phyloP scores from a whole-genome alignment of 2,888 invertebrate species.

The Xestia c-nigrum region DNA sequence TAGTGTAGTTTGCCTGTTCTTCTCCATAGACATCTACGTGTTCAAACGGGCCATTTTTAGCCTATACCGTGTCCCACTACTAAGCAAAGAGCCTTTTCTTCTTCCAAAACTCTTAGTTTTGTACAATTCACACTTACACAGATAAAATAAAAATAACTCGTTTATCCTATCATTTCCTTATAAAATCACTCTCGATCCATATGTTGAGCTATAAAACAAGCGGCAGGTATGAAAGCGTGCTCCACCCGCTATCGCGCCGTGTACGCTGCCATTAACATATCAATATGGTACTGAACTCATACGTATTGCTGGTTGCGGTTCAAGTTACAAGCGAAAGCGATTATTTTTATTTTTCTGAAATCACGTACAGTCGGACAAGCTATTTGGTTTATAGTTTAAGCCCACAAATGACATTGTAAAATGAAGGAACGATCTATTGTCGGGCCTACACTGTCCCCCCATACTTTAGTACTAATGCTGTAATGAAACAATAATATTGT shows the following conservation, averaged over 20 bases:
- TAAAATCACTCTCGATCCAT: slow-evolving; percentile 1
- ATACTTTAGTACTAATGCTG: too few species aligned
- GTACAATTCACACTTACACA: neutral
- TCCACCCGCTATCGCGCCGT: slow-evolving; percentile 62
- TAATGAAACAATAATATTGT: too few species aligned
- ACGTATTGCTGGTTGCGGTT: slow-evolving; percentile 62
- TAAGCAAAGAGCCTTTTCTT: neutral
- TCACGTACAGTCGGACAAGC: too few species aligned
- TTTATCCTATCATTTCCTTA: slow-evolving; percentile 7
- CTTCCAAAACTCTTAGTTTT: neutral
- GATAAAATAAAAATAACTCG: slow-evolving; percentile 6
- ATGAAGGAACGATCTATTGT: too few species aligned
- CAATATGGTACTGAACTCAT: slow-evolving; percentile 79
- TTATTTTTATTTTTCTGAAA: neutral
- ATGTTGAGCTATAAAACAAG: slow-evolving; percentile 46
- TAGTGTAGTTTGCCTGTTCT: too few species aligned
- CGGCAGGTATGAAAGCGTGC: slow-evolving; percentile 35
- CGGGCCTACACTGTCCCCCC: too few species aligned
- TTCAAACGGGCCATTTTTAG: too few species aligned
- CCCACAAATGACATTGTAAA: too few species aligned
- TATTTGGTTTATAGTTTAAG: too few species aligned
- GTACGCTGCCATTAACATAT: slow-evolving; percentile 81
- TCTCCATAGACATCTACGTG: too few species aligned
- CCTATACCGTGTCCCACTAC: neutral
- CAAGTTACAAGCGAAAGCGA: slow-evolving; percentile 50